Conservation (phyloP, 2,888 invertebrate species). For the Lasioglossum malachurum region DNA sequence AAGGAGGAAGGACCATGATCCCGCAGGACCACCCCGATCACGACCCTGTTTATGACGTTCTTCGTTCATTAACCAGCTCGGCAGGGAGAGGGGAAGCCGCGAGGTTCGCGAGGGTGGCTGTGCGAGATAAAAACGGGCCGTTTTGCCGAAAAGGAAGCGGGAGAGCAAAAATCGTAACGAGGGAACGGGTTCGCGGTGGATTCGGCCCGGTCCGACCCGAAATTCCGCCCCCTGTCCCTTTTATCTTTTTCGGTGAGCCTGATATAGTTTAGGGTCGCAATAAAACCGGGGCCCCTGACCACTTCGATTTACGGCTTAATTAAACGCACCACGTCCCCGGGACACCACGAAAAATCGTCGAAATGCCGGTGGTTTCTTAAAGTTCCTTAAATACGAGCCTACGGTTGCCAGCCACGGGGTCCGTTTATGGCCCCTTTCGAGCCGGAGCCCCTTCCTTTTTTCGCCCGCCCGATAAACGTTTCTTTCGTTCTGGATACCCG, state of each 20-base stretch:
- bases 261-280: conserved; percentile 72
- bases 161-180: conserved; percentile 49
- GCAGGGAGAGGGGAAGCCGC: neutral
- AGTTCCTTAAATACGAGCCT: conserved; percentile 68
- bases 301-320: conserved; percentile 78
- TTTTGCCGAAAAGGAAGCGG: conserved; percentile 24
- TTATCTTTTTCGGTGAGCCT: conserved; percentile 58
- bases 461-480: conserved; percentile 53
- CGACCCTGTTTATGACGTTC: conserved; percentile 68
- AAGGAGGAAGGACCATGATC: conserved; percentile 41
- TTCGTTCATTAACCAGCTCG: conserved; percentile 61
- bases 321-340: conserved; percentile 67
- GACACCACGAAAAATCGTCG: conserved; percentile 60
- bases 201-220: conserved; percentile 30
- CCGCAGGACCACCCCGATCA: conserved; percentile 67
- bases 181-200: conserved; percentile 34
- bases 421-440: conserved; percentile 55
- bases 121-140: conserved; percentile 51
- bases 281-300: conserved; percentile 66
- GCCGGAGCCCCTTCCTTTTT: conserved; percentile 42
- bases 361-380: conserved; percentile 60
- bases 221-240: conserved; percentile 37
- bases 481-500: conserved; percentile 20
- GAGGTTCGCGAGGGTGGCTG: conserved; percentile 46
- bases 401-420: conserved; percentile 21